Conservation (phyloP, 2,888 invertebrate species). For the Artemia sinica region DNA sequence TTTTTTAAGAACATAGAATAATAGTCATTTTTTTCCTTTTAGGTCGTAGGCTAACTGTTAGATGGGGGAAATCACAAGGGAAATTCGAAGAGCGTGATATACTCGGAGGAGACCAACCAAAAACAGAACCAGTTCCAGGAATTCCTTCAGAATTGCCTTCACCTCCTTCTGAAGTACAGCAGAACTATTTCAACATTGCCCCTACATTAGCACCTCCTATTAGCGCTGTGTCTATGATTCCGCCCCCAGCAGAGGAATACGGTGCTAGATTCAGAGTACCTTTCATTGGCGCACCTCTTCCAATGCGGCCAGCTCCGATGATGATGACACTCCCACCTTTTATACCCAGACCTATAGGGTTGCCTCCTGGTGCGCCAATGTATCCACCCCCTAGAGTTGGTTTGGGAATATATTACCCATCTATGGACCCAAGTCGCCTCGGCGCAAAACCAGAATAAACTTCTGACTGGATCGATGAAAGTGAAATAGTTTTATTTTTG, state of each 20-base stretch:
- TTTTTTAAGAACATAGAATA: neutral
- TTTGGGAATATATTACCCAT: slow-evolving; percentile 70
- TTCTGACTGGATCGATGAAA: no score
- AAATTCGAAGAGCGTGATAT: slow-evolving; percentile 31
- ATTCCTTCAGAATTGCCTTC: slow-evolving; percentile 47
- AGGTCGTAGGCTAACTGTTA: slow-evolving; percentile 79
- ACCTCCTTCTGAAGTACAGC: slow-evolving; percentile 40
- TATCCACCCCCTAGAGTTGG: slow-evolving; percentile 34
- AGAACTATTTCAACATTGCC: slow-evolving; percentile 46
- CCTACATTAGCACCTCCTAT: slow-evolving; percentile 29
- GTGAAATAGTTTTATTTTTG: no score
- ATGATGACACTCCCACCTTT: slow-evolving; percentile 7
- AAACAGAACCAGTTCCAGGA: slow-evolving; percentile 56
- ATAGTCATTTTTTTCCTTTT: neutral
- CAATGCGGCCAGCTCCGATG: slow-evolving; percentile 15
- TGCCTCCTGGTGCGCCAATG: slow-evolving; percentile 26
- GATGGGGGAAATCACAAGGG: slow-evolving; percentile 92
- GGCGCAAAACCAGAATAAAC: slow-evolving; percentile 39
- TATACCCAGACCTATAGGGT: slow-evolving; percentile 22
- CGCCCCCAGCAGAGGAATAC: slow-evolving; percentile 27
- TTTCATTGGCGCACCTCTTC: slow-evolving; percentile 12
- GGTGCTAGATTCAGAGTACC: neutral
- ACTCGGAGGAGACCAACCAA: slow-evolving; percentile 27
- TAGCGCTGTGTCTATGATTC: slow-evolving; percentile 29
- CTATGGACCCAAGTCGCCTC: slow-evolving; percentile 85